Evolutionary conservation across 2,113 vertebrate genomes (phyloP), one percentile per base, ranked within the genome.

Genomic region (Ammospiza nelsoni): DNA sequence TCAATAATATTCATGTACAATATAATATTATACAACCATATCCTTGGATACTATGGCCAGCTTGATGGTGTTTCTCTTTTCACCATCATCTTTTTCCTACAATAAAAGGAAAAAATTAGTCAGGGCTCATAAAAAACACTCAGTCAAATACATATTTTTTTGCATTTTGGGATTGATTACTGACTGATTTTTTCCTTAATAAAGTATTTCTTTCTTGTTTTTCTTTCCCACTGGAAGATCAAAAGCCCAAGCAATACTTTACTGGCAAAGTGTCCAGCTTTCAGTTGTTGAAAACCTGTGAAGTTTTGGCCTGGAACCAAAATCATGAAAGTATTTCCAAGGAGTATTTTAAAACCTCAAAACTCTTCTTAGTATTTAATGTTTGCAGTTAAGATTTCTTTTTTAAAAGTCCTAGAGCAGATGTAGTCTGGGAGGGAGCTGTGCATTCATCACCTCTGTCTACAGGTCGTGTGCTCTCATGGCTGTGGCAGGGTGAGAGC

Each of bases 301-400:
- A 69, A 31, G 25, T 65, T 94, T 94, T 91, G 92, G 82, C 79
- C 83, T 43, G 31, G 39, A 77, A 83, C 9, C 82, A 93, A 90
- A 93, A 86, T 22, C 21, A 90, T 41, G 5, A 33, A 92, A 92
- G 16, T 35, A 72, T 89, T 94, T 93, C 79, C 61, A 90, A 80
- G 51, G 57, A 90, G 15, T 35, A 35, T 77, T 93, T 93, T 51
- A 77, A 90, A 84, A 46, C 43, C 73, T 78, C 9, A 0, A 48
- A 94, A 86, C 21, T 41, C 24, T 27, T 84, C 22, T 48, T 69
- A 65, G n/a, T 39, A 85, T 74, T 52, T 46, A 48, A 59, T 43
- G 41, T 31, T 94, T 88, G 71, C 48, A 43, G 31, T 63, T 41
- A 69, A 74, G 66, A 84, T 86, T 44, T 55, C 59, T 58, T 84